These are phyloP conservation scores for Cephus pygmeus DNA, from an alignment of 2,888 invertebrate species.

Conservation along the genomic window DNA sequence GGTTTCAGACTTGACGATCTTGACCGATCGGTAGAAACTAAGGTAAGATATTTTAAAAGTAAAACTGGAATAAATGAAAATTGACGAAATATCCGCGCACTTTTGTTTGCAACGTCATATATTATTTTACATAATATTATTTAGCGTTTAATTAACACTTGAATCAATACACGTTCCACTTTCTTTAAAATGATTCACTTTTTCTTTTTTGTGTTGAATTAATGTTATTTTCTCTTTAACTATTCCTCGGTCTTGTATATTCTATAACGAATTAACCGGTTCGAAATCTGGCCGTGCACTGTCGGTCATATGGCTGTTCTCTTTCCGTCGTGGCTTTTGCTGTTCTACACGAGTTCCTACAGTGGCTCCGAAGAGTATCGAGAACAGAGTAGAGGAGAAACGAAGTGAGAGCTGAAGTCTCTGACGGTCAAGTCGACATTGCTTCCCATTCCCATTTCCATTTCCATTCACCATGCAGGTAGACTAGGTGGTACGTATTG, in stretches of 20 bases:
- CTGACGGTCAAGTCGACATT: slow-evolving; percentile 25
- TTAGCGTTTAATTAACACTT: neutral
- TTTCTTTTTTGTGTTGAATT: neutral
- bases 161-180: neutral
- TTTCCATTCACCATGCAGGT: slow-evolving; percentile 47
- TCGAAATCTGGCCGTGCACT: slow-evolving; percentile 49
- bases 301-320: slow-evolving; percentile 39
- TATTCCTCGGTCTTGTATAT: neutral
- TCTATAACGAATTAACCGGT: slow-evolving; percentile 33
- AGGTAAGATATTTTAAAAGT: neutral
- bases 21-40: neutral
- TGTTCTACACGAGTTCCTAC: slow-evolving; percentile 17
- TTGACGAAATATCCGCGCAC: neutral
- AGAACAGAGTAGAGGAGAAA: slow-evolving; percentile 30
- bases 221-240: neutral
- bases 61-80: neutral
- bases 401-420: slow-evolving; percentile 24
- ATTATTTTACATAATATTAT: neutral
- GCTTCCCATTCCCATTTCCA: slow-evolving; percentile 34
- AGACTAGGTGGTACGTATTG: slow-evolving; percentile 33
- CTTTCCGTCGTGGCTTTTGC: slow-evolving; percentile 21
- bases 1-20: neutral
- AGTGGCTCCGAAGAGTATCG: slow-evolving; percentile 12
- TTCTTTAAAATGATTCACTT: too few relatives aligned
- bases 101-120: neutral